Evolutionary conservation across 2,113 vertebrate genomes (phyloP).

Genomic region (Ictalurus punctatus): DNA sequence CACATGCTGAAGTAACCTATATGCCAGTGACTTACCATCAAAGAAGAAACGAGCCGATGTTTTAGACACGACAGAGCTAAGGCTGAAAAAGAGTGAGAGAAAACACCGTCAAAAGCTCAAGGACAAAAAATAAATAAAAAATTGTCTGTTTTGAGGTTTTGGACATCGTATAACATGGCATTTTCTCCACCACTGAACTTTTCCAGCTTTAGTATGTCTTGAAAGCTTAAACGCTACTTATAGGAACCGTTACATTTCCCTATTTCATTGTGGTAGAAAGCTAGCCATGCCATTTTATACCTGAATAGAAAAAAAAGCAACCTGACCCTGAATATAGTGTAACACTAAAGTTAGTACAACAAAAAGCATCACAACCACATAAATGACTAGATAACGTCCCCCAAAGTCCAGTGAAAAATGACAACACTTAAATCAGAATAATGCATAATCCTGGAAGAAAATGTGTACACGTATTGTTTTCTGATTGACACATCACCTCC

Average conservation of each 20-base stretch:
- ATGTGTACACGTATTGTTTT: neutral
- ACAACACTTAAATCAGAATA: conserved; percentile 19
- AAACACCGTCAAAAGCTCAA: conserved; percentile 8
- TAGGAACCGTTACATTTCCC: neutral
- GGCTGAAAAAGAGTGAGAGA: neutral
- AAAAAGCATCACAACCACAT: conserved; percentile 8
- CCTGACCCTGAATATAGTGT: conserved; percentile 29
- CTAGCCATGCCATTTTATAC: neutral
- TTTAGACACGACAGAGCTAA: neutral
- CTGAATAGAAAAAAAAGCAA: neutral
- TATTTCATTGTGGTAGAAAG: neutral
- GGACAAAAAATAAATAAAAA: neutral
- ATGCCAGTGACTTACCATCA: neutral
- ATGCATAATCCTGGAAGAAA: neutral
- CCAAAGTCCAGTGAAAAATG: conserved; percentile 1
- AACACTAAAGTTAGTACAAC: conserved; percentile 33
- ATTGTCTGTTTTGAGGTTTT: neutral
- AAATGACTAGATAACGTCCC: neutral
- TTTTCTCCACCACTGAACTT: neutral
- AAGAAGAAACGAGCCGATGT: neutral
- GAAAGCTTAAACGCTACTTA: neutral
- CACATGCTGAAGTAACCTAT: conserved; percentile 7
- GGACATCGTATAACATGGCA: neutral
- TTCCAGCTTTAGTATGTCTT: neutral
- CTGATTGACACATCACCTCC: neutral